Evolutionary conservation across 2,797 vertebrate genomes (phyloP).

Genomic region (Psittacula echo): DNA sequence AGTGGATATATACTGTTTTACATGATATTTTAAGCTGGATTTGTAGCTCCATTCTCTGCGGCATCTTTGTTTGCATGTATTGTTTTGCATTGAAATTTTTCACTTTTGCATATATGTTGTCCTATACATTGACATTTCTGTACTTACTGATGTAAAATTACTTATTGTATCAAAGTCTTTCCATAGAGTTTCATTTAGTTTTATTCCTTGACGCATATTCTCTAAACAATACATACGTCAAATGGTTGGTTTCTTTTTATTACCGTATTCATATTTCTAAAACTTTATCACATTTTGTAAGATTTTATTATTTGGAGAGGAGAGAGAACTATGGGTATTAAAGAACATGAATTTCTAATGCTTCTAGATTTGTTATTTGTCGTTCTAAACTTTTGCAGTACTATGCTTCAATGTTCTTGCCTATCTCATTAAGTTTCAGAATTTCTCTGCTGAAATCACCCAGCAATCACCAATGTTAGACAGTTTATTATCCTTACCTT

Average conservation of each 20-base stretch:
- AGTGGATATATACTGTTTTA: background rate
- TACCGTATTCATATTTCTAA: background rate
- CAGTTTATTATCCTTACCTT: background rate
- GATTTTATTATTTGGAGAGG: background rate
- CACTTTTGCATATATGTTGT: background rate
- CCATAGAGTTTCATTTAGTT: background rate
- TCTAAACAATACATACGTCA: background rate
- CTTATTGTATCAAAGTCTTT: background rate
- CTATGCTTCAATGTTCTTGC: background rate
- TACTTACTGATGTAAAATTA: background rate
- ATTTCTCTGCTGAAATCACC: background rate
- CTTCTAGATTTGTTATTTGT: background rate
- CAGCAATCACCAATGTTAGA: background rate
- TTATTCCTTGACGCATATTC: background rate
- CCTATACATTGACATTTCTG: background rate
- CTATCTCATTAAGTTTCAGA: background rate
- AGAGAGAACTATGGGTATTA: background rate
- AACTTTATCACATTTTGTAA: background rate
- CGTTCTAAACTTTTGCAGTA: background rate
- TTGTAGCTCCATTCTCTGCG: background rate
- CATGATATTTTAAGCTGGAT: background rate
- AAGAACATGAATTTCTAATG: background rate
- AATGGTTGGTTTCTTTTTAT: background rate
- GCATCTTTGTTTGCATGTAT: background rate
- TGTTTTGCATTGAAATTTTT: background rate